These are phyloP conservation scores for Cryptoprocta ferox DNA, from an alignment of 2,797 vertebrate genomes.

Conservation along the genomic window DNA sequence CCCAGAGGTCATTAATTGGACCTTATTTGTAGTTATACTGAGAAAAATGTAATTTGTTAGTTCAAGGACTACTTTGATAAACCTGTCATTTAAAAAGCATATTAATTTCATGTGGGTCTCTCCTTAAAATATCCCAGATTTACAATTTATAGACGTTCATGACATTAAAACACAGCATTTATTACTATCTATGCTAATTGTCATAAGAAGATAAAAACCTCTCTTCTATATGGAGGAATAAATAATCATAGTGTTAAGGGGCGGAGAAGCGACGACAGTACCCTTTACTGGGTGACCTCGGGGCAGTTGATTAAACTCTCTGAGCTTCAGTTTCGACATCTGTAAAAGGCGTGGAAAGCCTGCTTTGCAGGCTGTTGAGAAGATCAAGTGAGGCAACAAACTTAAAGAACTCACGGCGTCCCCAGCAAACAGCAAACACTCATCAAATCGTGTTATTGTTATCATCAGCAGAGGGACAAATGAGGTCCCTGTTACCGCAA, in stretches of 20 bases:
- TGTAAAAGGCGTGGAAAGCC: neutral
- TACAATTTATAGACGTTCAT: slow-evolving; percentile 4
- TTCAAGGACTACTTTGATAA: slow-evolving; percentile 45
- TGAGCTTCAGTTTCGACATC: slow-evolving; percentile 22
- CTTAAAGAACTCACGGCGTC: rapidly evolving
- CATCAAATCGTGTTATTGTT: neutral
- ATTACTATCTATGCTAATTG: neutral
- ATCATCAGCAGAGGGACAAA: neutral
- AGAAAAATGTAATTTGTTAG: slow-evolving; percentile 40
- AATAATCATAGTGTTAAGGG: neutral
- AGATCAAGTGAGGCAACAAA: neutral
- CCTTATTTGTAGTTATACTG: slow-evolving; percentile 53
- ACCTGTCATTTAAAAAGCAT: slow-evolving; percentile 27
- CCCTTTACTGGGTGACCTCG: neutral
- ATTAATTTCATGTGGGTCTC: slow-evolving; percentile 25
- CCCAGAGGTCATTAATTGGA: slow-evolving; percentile 27
- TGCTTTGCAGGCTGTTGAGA: neutral
- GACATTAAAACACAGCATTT: slow-evolving; percentile 13
- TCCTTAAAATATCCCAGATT: slow-evolving; percentile 35
- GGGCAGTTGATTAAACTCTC: neutral
- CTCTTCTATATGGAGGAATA: neutral
- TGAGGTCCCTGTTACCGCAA: neutral
- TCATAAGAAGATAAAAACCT: neutral
- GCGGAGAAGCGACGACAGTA: neutral
- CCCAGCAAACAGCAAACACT: neutral